Base-by-base conservation (phyloP, 2,797 vertebrate genomes). In the Simalia tracyae region DNA sequence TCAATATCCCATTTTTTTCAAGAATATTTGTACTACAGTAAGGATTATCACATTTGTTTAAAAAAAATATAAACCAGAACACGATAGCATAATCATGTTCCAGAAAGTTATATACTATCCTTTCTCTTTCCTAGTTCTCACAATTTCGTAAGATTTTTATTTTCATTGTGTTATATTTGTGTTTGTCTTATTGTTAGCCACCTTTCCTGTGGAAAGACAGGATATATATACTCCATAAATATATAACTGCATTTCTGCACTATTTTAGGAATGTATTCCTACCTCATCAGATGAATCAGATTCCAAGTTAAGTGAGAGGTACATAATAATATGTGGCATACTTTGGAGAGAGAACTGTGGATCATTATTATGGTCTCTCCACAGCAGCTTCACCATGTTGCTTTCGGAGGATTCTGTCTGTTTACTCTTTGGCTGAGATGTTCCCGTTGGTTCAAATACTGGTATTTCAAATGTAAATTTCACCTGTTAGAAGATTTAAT, bases 381-480 rank as follows among this genome's bases (percentile, higher is more conserved):
- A 98, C 17, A 99, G 97, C 28, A 99, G 97, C 72, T 98, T 98
- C 92, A 98, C 98, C 94, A 99, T 97, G 94, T 98, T 98, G 93
- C 97, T 98, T 95, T 98, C 98, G 0, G 97, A 94, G 0, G 95
- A 97, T 2, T 98, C 98, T 0, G 96, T 90, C 26, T 94, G 94
- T 94, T 96, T 98, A 95, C 2, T 86, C 63, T 26, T 89, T 54
- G 95, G 96, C 72, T 95, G 95, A 91, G 93, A 19, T 54, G 93
- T 50, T 94, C 93, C 96, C 88, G 96, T 96, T 64, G 95, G 92
- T 87, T 97, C 95, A 36, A 97, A 97, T 31, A 96, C 89, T 0
- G 97, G 96, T 0, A 98, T 99, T 97, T 99, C 98, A 96, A 99
- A 96, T 59, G 99, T 99, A 94, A 99, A 97, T 96, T 98, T 99